These are phyloP conservation scores for Lycorma delicatula DNA, from an alignment of 1,140 invertebrate genomes.

Conservation along the genomic window DNA sequence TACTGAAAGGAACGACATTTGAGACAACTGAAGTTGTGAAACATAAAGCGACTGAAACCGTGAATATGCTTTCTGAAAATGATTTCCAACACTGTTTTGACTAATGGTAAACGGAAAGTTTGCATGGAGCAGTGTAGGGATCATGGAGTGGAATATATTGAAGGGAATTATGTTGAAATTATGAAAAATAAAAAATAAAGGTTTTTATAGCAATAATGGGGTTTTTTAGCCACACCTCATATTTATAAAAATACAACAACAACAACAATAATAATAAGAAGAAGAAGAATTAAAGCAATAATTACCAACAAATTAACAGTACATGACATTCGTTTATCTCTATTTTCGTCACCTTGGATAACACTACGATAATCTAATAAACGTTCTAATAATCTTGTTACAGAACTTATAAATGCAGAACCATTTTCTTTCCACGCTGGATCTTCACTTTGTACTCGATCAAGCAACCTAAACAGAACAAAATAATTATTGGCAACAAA, in stretches of 20 bases:
- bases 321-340: slow-evolving; percentile 92
- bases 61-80: slow-evolving; percentile 15
- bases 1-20: slow-evolving; percentile 25
- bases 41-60: slow-evolving; percentile 16
- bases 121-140: slow-evolving; percentile 13
- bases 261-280: too few species aligned
- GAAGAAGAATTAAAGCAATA: too few species aligned
- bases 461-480: slow-evolving; percentile 57
- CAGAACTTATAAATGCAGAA: slow-evolving; percentile 81
- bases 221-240: slow-evolving; percentile 14
- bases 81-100: slow-evolving; percentile 18
- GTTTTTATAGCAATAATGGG: slow-evolving; percentile 5
- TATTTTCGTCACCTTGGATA: slow-evolving; percentile 84
- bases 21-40: slow-evolving; percentile 20
- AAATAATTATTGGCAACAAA: slow-evolving; percentile 10
- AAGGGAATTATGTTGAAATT: slow-evolving; percentile 9
- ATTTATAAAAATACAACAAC: too few species aligned
- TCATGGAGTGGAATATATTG: not conserved
- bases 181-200: slow-evolving; percentile 7
- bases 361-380: slow-evolving; percentile 87
- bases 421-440: slow-evolving; percentile 85
- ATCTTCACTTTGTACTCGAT: slow-evolving; percentile 74
- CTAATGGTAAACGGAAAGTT: slow-evolving; percentile 10
- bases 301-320: slow-evolving; percentile 87
- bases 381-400: slow-evolving; percentile 78